Conservation (phyloP, 2,888 invertebrate species). For the Hydroisotoma schaefferi region DNA sequence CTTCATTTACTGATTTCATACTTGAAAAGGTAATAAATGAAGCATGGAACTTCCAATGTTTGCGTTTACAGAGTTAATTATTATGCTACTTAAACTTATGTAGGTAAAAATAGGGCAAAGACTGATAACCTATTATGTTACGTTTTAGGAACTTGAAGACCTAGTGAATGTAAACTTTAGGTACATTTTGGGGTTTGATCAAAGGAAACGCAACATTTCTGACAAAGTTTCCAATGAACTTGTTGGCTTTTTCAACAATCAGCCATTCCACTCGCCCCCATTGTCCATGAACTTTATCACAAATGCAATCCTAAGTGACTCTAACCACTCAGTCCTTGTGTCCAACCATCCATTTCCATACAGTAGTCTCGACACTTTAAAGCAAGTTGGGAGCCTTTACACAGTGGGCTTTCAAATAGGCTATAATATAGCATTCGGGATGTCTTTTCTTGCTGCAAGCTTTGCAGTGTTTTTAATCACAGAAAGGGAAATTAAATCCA, state of each 20-base stretch:
- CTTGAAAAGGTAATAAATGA: conserved; percentile 33
- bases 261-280: conserved; percentile 70
- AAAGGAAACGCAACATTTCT: conserved; percentile 17
- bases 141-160: conserved; percentile 29
- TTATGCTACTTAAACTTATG: not conserved
- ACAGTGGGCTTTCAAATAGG: conserved; percentile 41
- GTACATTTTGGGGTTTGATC: conserved; percentile 47
- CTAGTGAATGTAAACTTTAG: conserved; percentile 40
- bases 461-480: conserved; percentile 58
- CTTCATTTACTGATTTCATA: conserved; percentile 39
- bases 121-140: no score
- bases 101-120: not conserved
- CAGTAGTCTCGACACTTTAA: conserved; percentile 57
- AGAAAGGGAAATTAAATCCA: conserved; percentile 66
- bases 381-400: conserved; percentile 21
- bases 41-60: not conserved
- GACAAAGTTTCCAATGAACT: conserved; percentile 28
- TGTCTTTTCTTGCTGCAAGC: conserved; percentile 55
- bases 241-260: conserved; percentile 68
- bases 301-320: conserved; percentile 55
- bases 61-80: no score
- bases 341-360: conserved; percentile 68
- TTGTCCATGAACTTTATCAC: conserved; percentile 64
- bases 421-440: conserved; percentile 66
- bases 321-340: conserved; percentile 52